These are phyloP conservation scores for Caenorhabditis remanei DNA, from an alignment of 1,140 invertebrate species.

Conservation along the genomic window DNA sequence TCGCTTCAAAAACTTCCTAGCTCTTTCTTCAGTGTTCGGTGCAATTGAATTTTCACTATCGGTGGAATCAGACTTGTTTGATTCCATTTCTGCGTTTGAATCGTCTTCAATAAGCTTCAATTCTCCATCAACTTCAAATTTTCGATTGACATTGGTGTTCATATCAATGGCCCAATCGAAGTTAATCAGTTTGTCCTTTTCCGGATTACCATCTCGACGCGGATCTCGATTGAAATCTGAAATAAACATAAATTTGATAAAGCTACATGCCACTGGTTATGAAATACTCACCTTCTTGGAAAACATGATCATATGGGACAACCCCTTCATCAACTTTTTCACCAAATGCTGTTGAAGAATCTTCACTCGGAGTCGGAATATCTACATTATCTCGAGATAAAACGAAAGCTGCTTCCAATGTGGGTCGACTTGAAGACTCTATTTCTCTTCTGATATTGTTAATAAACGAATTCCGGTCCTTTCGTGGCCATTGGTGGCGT, in stretches of 20 bases:
- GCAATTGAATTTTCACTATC: background rate
- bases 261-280: background rate
- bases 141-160: background rate
- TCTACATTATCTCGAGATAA: background rate
- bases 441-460: background rate
- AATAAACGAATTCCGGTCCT: too few relatives aligned
- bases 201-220: constrained; percentile 1
- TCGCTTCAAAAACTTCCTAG: too few relatives aligned
- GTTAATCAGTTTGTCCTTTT: constrained; percentile 16
- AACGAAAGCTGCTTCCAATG: background rate
- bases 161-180: constrained; percentile 7
- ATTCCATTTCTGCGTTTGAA: background rate
- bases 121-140: background rate
- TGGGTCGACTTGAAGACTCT: too few relatives aligned
- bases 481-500: too few relatives aligned
- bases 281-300: background rate
- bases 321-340: background rate
- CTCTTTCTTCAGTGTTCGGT: too few relatives aligned
- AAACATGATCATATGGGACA: constrained; percentile 2
- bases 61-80: background rate
- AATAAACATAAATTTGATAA: background rate
- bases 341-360: constrained; percentile 1
- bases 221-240: constrained; percentile 32
- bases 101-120: background rate
- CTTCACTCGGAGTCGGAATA: constrained; percentile 32